Evolutionary conservation across 2,888 invertebrate species (phyloP).

Genomic region (Hydrotaea diabolus): DNA sequence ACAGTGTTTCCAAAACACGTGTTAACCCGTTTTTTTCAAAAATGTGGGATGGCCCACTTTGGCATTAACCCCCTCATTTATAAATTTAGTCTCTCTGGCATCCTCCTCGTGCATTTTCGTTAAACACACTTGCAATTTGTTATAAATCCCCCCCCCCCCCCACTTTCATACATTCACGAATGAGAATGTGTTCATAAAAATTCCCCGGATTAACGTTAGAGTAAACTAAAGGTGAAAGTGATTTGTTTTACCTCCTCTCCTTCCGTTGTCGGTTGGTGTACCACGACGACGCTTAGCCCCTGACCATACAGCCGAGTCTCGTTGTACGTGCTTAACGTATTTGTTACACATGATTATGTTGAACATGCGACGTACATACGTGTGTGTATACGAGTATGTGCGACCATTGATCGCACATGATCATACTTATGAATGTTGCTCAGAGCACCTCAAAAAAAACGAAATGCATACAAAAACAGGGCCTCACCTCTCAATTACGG

Average conservation of each 20-base stretch:
- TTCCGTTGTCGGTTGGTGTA: no score
- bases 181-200: conserved; percentile 33
- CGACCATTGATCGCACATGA: background rate
- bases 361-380: background rate
- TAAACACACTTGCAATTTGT: background rate
- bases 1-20: no score
- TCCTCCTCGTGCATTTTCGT: background rate
- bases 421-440: background rate
- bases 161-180: conserved; percentile 44
- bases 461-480: background rate
- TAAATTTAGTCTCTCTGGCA: background rate
- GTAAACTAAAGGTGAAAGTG: conserved; percentile 52
- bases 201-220: background rate
- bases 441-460: background rate
- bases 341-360: conserved; percentile 23
- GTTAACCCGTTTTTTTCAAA: no score
- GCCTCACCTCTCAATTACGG: conserved; percentile 4
- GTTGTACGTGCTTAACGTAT: background rate
- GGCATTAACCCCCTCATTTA: no score
- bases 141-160: conserved; percentile 1
- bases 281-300: background rate
- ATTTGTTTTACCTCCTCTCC: conserved; percentile 57
- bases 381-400: background rate
- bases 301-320: background rate
- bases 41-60: no score